Percentiles rank a stretch among this genome's conserved stretches.
These are phyloP conservation scores for Fissipunctia ypsillon DNA, from an alignment of 2,888 invertebrate species.

Conservation along the genomic window DNA sequence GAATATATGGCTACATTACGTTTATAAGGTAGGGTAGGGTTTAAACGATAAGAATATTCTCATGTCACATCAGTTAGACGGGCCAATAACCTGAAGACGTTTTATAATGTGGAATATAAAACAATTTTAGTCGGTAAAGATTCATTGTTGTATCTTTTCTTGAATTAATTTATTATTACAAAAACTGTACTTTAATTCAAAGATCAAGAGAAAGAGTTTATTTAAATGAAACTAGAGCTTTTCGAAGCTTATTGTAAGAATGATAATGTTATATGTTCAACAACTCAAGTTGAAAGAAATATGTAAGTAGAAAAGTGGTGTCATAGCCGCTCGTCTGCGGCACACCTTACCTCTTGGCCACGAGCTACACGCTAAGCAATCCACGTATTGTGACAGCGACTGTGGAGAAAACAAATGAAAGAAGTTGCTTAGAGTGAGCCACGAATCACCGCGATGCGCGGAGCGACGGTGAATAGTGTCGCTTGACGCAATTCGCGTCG, in stretches of 20 bases:
- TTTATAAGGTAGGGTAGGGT: conserved; percentile 5
- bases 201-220: neutral
- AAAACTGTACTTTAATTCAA: neutral
- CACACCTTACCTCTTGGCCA: neutral
- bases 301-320: neutral
- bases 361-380: neutral
- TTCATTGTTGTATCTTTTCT: neutral
- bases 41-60: conserved; percentile 40
- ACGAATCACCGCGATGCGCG: neutral
- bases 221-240: neutral
- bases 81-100: conserved; percentile 13
- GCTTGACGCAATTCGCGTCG: neutral
- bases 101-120: neutral
- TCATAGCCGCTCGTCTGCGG: conserved; percentile 11
- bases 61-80: conserved; percentile 25
- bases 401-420: neutral
- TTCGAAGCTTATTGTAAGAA: conserved; percentile 4
- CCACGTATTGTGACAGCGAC: neutral
- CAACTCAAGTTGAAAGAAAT: conserved; percentile 20
- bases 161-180: neutral
- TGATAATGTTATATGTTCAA: conserved; percentile 1
- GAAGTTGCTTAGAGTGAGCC: neutral
- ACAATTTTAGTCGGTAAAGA: neutral
- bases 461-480: neutral
- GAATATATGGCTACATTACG: conserved; percentile 41